phyloP scores from a whole-genome alignment of 2,888 invertebrate species.

The Dryomyza anilis region DNA sequence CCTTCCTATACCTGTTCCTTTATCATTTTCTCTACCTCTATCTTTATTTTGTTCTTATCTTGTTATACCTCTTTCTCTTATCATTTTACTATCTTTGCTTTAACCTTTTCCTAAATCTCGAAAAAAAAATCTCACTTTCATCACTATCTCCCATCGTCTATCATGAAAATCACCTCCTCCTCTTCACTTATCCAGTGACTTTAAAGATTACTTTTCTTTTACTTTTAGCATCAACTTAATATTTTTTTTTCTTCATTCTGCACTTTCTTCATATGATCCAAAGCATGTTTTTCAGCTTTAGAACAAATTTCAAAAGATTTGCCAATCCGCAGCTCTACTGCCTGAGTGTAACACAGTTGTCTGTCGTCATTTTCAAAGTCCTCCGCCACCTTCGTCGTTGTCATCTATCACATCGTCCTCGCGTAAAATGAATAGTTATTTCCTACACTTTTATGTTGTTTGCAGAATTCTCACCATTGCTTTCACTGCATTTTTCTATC shows the following conservation, averaged over 20 bases:
- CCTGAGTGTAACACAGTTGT: no score
- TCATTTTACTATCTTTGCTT: no score
- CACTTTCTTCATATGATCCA: no score
- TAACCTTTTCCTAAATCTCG: no score
- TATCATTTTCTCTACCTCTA: not conserved
- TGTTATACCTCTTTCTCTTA: not conserved
- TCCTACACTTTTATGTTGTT: not conserved
- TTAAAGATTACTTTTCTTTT: not conserved
- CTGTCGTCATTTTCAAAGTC: no score
- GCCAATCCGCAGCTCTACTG: no score
- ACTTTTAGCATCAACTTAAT: not conserved
- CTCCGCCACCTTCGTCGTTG: not conserved
- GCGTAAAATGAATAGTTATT: not conserved
- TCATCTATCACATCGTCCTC: no score
- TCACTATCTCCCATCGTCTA: no score
- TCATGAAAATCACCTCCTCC: no score
- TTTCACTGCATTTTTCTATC: not conserved
- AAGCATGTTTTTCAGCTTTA: no score
- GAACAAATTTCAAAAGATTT: no score
- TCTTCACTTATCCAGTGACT: not conserved
- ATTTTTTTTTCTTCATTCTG: not conserved
- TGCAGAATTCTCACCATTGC: not conserved
- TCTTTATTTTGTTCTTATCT: not conserved
- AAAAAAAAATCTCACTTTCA: no score
- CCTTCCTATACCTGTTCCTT: not conserved